Percentiles rank a stretch among this genome's conserved stretches.
phyloP scores from a whole-genome alignment of 2,113 vertebrate genomes.

The Rhombomys opimus region DNA sequence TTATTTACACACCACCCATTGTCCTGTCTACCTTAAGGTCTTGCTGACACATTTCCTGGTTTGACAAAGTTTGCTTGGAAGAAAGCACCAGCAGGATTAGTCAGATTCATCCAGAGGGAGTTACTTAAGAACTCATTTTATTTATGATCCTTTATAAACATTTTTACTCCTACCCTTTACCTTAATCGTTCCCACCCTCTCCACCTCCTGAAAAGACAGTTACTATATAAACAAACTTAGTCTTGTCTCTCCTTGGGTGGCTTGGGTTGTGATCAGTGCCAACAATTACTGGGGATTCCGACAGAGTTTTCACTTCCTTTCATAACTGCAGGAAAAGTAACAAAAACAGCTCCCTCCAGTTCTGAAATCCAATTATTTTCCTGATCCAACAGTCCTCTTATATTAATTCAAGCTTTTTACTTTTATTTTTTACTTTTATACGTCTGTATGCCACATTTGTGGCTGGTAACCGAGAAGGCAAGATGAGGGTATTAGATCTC shows the following conservation, averaged over 20 bases:
- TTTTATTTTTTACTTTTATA: not conserved
- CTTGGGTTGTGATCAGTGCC: not conserved
- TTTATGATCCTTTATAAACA: slow-evolving; percentile 69
- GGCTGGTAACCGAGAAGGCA: not conserved
- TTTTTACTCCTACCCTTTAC: slow-evolving; percentile 63
- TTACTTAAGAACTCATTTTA: slow-evolving; percentile 71
- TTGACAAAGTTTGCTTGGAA: slow-evolving; percentile 56
- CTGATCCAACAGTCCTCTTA: not conserved
- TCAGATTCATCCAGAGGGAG: slow-evolving; percentile 60
- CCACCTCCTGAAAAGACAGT: not conserved
- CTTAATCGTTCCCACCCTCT: not conserved
- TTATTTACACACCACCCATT: not conserved
- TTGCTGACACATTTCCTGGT: slow-evolving; percentile 63
- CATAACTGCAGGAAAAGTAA: not conserved
- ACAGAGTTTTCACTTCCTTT: not conserved
- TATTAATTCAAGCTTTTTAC: not conserved
- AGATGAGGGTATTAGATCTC: not conserved
- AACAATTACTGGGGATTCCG: slow-evolving; percentile 8
- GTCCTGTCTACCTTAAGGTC: slow-evolving; percentile 11
- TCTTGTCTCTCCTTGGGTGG: slow-evolving; percentile 26
- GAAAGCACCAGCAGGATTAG: slow-evolving; percentile 54
- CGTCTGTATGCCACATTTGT: not conserved
- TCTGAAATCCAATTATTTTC: slow-evolving; percentile 22
- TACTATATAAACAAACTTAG: slow-evolving; percentile 46
- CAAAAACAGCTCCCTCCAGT: not conserved